Evolutionary conservation across 2,113 vertebrate genomes (phyloP).

Genomic region (Myrmecobius fasciatus): DNA sequence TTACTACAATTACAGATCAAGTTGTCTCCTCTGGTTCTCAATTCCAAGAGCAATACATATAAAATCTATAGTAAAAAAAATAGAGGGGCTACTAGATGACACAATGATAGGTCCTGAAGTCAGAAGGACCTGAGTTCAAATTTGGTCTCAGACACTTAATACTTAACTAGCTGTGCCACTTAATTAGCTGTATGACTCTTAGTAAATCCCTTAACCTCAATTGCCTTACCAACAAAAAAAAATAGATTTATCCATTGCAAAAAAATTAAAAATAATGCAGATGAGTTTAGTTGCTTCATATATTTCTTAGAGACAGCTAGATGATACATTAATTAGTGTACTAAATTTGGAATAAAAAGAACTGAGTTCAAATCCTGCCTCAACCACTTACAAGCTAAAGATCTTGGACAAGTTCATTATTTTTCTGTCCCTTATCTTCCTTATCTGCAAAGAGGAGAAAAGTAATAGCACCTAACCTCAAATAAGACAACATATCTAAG

Average conservation of each 20-base stretch:
- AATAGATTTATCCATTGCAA: too few relatives aligned
- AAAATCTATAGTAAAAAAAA: background rate
- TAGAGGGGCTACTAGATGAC: too few relatives aligned
- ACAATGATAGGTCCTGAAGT: too few relatives aligned
- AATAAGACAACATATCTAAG: background rate
- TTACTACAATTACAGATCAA: background rate
- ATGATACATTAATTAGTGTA: background rate
- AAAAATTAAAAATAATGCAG: background rate
- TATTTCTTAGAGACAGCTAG: background rate
- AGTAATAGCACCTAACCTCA: background rate
- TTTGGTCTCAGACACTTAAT: too few relatives aligned
- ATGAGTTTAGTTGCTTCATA: background rate
- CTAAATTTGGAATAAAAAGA: background rate
- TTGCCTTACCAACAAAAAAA: too few relatives aligned
- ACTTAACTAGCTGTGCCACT: too few relatives aligned
- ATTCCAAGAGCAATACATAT: background rate
- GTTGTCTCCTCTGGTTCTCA: background rate
- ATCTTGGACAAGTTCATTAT: background rate
- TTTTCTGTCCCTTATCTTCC: background rate
- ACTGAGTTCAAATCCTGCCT: background rate
- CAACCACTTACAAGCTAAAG: background rate
- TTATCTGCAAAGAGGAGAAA: background rate
- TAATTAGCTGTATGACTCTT: too few relatives aligned
- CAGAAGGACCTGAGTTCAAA: too few relatives aligned
- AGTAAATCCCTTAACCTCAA: too few relatives aligned